Conservation (phyloP, 2,888 invertebrate genomes). For the Pammene aurita region DNA sequence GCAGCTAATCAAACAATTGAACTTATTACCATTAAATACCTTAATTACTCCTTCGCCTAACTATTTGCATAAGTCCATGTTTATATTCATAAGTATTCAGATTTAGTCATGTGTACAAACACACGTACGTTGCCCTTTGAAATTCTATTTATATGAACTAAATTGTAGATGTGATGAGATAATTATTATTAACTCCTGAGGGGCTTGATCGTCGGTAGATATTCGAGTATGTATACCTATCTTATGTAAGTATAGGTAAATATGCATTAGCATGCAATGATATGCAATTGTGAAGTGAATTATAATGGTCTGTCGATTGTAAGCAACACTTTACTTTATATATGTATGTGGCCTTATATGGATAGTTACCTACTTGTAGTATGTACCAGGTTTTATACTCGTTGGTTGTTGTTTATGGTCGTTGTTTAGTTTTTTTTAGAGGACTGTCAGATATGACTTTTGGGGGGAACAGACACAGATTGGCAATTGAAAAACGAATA, state of each 20-base stretch:
- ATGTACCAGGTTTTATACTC: no score
- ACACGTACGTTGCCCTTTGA: conserved; percentile 34
- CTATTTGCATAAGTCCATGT: conserved; percentile 21
- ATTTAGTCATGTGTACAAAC: conserved; percentile 20
- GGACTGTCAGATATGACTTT: no score
- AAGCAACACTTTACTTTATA: no score
- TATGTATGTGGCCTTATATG: no score
- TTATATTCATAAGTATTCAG: conserved; percentile 18
- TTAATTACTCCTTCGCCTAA: not conserved
- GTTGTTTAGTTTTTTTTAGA: no score
- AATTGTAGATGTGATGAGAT: conserved; percentile 34
- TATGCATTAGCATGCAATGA: conserved; percentile 23
- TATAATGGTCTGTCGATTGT: conserved; percentile 2
- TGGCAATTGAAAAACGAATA: no score
- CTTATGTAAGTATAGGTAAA: not conserved
- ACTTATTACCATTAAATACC: not conserved
- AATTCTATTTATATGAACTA: conserved; percentile 34
- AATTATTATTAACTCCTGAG: conserved; percentile 21
- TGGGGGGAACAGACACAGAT: no score
- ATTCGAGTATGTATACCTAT: not conserved
- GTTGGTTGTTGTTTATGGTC: no score
- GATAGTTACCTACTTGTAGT: no score
- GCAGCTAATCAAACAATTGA: not conserved
- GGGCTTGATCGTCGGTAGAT: not conserved
- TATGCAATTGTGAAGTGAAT: conserved; percentile 28